Evolutionary conservation across 2,888 invertebrate species (phyloP), one percentile per base, ranked within the genome.

Genomic region (Morinoia aosen): DNA sequence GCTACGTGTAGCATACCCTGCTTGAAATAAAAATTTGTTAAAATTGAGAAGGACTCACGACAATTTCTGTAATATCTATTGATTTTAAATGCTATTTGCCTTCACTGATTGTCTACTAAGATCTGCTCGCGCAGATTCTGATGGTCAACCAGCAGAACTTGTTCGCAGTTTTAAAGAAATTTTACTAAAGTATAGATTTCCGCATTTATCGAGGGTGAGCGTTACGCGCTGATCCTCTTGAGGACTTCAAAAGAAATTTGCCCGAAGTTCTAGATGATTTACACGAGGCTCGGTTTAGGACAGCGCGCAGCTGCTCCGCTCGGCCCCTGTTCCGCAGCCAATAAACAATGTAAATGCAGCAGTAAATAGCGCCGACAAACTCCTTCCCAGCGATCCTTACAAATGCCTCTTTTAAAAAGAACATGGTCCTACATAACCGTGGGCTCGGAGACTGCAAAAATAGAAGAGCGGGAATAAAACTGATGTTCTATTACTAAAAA

Each of bases 341-440:
- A 57, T 57, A 93, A 93, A 93, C 93, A 93, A 57, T 93, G 58
- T 93, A 57, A 76, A 25, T 14, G 57, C 93, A 33, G 57, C 57
- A 11, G 57, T 93, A 93, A 93, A 93, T 58, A 93, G 48, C 48
- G 48, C 57, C 93, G 57, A 57, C 93, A 10, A 93, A 93, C 93
- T 56, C 57, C 58, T 57, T 56, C 57, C 93, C 57, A 93, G 57
- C 93, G 93, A 93, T 57, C 93, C 57, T 58, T 10, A 93, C 39
- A 93, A 93, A 48, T 93, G 57, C 57, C n/a, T 90, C 90, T 90
- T 40, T 90, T 14, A 90, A 90, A 90, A 40, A 90, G 40, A 90
- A 90, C 5, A 40, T 90, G 76, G 76, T 76, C 25, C 76, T 76
- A 2, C 76, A 76, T 33, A 33, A 33, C 76, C 76, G 16, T 76